Evolutionary conservation across 2,888 invertebrate genomes (phyloP).

Genomic region (Macroteleia sp.): DNA sequence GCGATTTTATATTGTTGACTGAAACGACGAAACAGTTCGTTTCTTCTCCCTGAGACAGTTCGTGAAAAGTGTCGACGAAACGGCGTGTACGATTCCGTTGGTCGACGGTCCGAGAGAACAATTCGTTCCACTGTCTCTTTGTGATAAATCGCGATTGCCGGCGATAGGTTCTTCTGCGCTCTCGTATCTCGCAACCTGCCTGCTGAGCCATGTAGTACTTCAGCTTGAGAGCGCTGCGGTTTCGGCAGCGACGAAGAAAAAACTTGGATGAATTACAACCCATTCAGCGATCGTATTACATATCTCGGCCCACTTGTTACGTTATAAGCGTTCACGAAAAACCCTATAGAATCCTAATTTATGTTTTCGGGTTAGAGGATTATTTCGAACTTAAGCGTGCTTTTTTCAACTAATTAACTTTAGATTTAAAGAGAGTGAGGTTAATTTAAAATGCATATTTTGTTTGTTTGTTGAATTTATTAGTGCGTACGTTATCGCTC

Average conservation of each 20-base stretch:
- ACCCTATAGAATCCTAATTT: conserved; percentile 25
- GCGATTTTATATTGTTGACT: conserved; percentile 43
- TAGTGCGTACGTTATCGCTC: too few relatives aligned
- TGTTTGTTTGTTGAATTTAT: too few relatives aligned
- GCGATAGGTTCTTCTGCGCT: conserved; percentile 70
- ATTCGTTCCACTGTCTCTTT: conserved; percentile 76
- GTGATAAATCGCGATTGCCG: conserved; percentile 77
- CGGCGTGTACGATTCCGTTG: conserved; percentile 66
- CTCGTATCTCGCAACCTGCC: conserved; percentile 64
- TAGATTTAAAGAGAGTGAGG: too few relatives aligned
- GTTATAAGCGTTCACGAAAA: conserved; percentile 28
- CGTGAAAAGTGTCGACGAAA: conserved; percentile 67
- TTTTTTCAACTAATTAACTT: too few relatives aligned
- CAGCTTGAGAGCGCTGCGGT: conserved; percentile 48
- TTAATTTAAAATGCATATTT: too few relatives aligned
- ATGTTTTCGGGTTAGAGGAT: conserved; percentile 13
- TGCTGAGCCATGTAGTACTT: conserved; percentile 58
- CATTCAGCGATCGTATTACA: conserved; percentile 59
- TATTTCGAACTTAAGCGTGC: conserved; percentile 11
- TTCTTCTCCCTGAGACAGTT: conserved; percentile 54
- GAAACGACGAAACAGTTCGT: conserved; percentile 50
- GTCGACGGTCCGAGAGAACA: conserved; percentile 72
- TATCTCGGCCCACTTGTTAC: conserved; percentile 53
- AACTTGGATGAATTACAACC: conserved; percentile 56
- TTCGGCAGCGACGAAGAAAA: conserved; percentile 50